phyloP scores from a whole-genome alignment of 35 echinoderm and acorn worm genomes.

The Lytechinus pictus region DNA sequence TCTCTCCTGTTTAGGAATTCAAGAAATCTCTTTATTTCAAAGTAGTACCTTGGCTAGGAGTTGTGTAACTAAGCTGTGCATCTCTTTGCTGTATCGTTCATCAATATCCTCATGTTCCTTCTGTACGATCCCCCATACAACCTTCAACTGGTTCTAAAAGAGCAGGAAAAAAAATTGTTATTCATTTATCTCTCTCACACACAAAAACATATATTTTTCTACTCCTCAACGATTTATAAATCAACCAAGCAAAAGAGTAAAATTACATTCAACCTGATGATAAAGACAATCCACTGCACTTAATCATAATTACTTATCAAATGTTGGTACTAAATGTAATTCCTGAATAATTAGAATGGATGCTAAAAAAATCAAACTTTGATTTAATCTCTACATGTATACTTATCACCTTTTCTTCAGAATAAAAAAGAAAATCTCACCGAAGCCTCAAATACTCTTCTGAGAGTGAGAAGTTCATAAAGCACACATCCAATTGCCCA shows the following conservation, averaged over 20 bases:
- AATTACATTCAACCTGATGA: too few relatives aligned
- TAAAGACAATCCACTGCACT: too few relatives aligned
- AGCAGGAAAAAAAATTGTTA: neutral
- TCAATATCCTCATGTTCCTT: conserved; percentile 83
- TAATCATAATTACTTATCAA: neutral
- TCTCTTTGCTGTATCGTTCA: conserved; percentile 69
- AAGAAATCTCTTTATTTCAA: neutral
- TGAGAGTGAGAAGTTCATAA: conserved; percentile 87
- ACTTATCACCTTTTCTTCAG: too few relatives aligned
- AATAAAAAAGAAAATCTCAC: conserved; percentile 58
- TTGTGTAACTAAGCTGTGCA: conserved; percentile 74
- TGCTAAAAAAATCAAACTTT: too few relatives aligned
- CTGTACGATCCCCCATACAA: conserved; percentile 93
- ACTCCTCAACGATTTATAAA: too few relatives aligned
- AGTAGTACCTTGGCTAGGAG: conserved; percentile 79
- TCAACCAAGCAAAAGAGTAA: too few relatives aligned
- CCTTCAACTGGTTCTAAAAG: conserved; percentile 84
- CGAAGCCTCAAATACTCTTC: conserved; percentile 85
- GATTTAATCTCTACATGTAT: too few relatives aligned
- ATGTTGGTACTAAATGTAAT: neutral
- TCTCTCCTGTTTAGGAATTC: too few relatives aligned
- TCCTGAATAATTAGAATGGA: too few relatives aligned
- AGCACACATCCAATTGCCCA: conserved; percentile 95
- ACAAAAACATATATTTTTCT: neutral
- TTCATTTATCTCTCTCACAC: neutral